Conservation (phyloP, 2,113 vertebrate species). For the Oryzias javanicus region DNA sequence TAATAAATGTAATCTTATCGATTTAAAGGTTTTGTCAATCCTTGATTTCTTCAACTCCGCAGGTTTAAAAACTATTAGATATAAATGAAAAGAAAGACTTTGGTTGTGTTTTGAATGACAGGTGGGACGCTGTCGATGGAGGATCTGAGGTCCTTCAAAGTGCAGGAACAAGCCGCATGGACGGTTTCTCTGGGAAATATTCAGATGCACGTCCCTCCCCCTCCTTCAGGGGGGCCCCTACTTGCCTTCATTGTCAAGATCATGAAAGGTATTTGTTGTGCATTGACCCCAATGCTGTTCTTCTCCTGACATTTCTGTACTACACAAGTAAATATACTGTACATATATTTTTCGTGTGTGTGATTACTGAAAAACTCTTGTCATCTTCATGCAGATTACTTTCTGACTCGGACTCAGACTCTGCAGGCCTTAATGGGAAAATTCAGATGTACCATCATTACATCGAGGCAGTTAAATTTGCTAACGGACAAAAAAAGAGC, state of each 20-base stretch:
- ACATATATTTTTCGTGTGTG: too few species aligned
- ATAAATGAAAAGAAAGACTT: not conserved
- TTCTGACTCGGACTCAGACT: slow-evolving; percentile 67
- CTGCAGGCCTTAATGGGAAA: slow-evolving; percentile 47
- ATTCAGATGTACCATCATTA: slow-evolving; percentile 81
- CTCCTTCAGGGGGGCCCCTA: slow-evolving; percentile 83
- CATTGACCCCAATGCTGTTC: not conserved
- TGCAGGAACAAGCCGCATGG: slow-evolving; percentile 72
- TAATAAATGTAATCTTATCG: too few species aligned
- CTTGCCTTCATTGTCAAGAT: slow-evolving; percentile 87
- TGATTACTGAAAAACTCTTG: not conserved
- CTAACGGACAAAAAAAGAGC: slow-evolving; percentile 75
- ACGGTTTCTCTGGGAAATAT: slow-evolving; percentile 72
- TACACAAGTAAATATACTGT: too few species aligned
- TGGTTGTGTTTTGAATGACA: slow-evolving; percentile 45
- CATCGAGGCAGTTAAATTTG: slow-evolving; percentile 88
- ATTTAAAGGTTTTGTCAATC: too few species aligned
- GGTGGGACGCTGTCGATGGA: slow-evolving; percentile 78
- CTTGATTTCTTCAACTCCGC: not conserved
- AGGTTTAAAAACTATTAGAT: not conserved
- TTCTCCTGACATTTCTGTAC: not conserved
- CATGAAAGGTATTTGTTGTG: slow-evolving; percentile 79
- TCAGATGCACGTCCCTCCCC: slow-evolving; percentile 82
- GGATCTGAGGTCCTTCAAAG: slow-evolving; percentile 79
- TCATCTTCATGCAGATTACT: slow-evolving; percentile 72